These are phyloP conservation scores for Drosophila rufa DNA, from an alignment of 1,140 invertebrate species.

Conservation along the genomic window DNA sequence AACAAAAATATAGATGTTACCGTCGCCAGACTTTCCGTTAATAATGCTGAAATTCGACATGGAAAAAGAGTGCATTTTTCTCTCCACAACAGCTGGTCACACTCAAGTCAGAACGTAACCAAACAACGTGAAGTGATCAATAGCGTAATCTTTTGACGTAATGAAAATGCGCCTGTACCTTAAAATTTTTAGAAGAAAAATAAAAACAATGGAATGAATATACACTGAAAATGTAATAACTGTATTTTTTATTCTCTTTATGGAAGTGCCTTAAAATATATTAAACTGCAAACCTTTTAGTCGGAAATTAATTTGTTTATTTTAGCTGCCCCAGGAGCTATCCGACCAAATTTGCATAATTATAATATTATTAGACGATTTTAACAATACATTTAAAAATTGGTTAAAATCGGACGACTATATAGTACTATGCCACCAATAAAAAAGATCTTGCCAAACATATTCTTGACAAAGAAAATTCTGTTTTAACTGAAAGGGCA, in stretches of 20 bases:
- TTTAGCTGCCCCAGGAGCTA: slow-evolving; percentile 8
- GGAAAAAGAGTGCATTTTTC: neutral
- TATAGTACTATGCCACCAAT: neutral
- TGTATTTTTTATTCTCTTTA: slow-evolving; percentile 6
- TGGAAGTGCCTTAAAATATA: slow-evolving; percentile 2
- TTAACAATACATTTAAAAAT: neutral
- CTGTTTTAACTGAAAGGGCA: slow-evolving; percentile 1
- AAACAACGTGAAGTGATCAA: no score
- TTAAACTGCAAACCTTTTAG: neutral
- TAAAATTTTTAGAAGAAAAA: no score
- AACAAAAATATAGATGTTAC: slow-evolving; percentile 21
- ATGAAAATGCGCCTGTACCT: no score
- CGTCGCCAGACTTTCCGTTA: no score
- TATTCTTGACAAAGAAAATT: neutral
- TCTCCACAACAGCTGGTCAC: neutral
- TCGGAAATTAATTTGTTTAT: neutral
- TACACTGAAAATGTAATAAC: neutral
- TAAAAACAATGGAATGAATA: no score
- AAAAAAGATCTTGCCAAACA: neutral
- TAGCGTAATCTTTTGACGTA: no score
- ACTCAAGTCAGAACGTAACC: neutral
- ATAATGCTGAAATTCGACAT: neutral
- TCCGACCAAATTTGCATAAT: neutral
- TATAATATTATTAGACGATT: neutral
- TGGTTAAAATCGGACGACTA: neutral